phyloP scores from a whole-genome alignment of 2,888 invertebrate species.

The Chrysolina americana region DNA sequence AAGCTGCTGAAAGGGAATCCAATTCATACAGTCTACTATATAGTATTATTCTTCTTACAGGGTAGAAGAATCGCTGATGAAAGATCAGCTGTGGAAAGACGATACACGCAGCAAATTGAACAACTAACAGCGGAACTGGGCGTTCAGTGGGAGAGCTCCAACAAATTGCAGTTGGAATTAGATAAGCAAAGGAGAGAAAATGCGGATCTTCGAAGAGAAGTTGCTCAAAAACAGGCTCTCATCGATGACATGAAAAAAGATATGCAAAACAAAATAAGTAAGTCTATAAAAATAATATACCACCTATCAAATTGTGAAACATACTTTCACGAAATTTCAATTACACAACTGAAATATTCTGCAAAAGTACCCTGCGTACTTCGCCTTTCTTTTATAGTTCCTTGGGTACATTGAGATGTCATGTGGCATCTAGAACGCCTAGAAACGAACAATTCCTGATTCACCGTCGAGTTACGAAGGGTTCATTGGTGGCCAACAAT shows the following conservation, averaged over 20 bases:
- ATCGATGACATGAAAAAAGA: conserved; percentile 87
- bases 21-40: too few species aligned
- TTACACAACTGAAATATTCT: too few species aligned
- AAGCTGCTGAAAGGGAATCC: too few species aligned
- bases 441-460: too few species aligned
- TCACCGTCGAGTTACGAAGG: too few species aligned
- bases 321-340: too few species aligned
- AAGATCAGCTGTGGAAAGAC: conserved; percentile 79
- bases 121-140: conserved; percentile 85
- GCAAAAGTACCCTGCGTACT: too few species aligned
- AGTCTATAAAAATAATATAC: conserved; percentile 56
- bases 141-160: conserved; percentile 85
- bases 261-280: conserved; percentile 82
- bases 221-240: conserved; percentile 81
- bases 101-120: conserved; percentile 82
- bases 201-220: conserved; percentile 82
- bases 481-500: too few species aligned
- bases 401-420: too few species aligned
- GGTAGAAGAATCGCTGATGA: conserved; percentile 79
- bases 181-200: conserved; percentile 86
- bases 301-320: too few species aligned
- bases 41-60: conserved; percentile 49
- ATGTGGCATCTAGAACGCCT: too few species aligned
- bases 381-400: too few species aligned
- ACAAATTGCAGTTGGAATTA: conserved; percentile 82